Base-by-base conservation (phyloP, 2,113 vertebrate genomes). In the Glaucidium brasilianum region DNA sequence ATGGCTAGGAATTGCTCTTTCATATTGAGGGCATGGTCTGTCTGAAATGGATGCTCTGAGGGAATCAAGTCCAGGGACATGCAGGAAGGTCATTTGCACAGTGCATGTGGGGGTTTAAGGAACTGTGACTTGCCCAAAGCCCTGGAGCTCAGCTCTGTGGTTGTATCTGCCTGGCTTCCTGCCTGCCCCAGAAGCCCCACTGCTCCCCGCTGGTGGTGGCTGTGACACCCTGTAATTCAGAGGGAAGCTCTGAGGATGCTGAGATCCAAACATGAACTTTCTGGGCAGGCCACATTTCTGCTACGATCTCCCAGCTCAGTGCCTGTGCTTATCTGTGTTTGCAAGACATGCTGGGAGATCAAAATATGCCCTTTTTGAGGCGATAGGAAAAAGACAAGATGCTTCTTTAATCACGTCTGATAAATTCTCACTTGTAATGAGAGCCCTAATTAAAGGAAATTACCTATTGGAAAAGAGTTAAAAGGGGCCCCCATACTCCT, bases 401-500 rank as follows among this genome's bases (percentile, higher is more conserved):
- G 97, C 96, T 96, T 96, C 97, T 93, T 82, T 97, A 98, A 98
- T 98, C 98, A 98, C 41, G 92, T 97, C 96, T 97, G 97, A 98
- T 96, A 97, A 97, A 97, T 98, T 98, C 97, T 95, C 97, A 96
- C 91, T 97, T 93, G 95, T 96, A 98, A 97, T 95, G 96, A 97
- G 97, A 97, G 85, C 92, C 95, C 97, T 98, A 97, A 98, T 98
- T 98, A 98, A 97, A 97, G 98, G 97, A 98, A 98, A 98, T 98
- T 98, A 98, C 98, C 97, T 98, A 98, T 98, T 98, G 98, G 98
- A 98, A 98, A 98, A 98, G 97, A 98, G 94, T 97, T 98, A 98
- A 98, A 98, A 98, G 97, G 95, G 97, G 97, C 94, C 98, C 90
- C 95, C 97, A 97, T 97, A 97, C 96, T 97, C 96, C 97, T 98